phyloP scores from a whole-genome alignment of 2,113 vertebrate species.

The Tragelaphus imberbis region DNA sequence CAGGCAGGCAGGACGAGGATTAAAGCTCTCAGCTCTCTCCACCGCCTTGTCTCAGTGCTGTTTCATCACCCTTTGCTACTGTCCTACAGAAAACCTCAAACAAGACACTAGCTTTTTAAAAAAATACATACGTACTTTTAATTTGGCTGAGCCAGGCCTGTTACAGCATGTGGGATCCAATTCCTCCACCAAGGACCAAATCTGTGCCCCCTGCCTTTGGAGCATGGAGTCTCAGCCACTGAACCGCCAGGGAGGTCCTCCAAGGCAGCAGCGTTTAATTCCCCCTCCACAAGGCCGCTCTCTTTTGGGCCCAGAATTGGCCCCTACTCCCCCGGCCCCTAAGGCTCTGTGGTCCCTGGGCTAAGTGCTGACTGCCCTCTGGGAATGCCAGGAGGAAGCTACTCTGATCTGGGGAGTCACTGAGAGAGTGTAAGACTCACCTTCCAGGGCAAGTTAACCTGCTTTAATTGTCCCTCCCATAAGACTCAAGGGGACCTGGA shows the following conservation, averaged over 20 bases:
- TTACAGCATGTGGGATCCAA: neutral
- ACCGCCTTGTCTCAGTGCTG: neutral
- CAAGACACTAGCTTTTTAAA: neutral
- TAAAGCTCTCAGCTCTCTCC: neutral
- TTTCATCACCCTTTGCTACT: neutral
- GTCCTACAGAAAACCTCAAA: neutral
- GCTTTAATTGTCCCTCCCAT: constrained; percentile 79
- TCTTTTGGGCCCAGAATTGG: neutral
- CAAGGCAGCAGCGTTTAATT: neutral
- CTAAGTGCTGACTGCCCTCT: constrained; percentile 74
- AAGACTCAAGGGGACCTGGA: constrained; percentile 12
- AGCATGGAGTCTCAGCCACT: neutral
- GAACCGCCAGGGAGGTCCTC: neutral
- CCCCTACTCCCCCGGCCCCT: neutral
- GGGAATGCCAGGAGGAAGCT: constrained; percentile 82
- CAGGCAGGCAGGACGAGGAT: neutral
- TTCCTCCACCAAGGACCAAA: neutral
- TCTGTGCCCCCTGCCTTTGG: neutral
- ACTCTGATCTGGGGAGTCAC: constrained; percentile 80
- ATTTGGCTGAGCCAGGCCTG: neutral
- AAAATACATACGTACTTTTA: neutral
- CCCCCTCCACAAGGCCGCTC: neutral
- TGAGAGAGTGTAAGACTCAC: constrained; percentile 80
- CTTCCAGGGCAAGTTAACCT: constrained; percentile 82
- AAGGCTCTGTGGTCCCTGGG: neutral